Percentiles rank a stretch among this genome's conserved stretches.
These are phyloP conservation scores for Ctena decussata DNA, from an alignment of 2,888 invertebrate genomes.

Conservation along the genomic window DNA sequence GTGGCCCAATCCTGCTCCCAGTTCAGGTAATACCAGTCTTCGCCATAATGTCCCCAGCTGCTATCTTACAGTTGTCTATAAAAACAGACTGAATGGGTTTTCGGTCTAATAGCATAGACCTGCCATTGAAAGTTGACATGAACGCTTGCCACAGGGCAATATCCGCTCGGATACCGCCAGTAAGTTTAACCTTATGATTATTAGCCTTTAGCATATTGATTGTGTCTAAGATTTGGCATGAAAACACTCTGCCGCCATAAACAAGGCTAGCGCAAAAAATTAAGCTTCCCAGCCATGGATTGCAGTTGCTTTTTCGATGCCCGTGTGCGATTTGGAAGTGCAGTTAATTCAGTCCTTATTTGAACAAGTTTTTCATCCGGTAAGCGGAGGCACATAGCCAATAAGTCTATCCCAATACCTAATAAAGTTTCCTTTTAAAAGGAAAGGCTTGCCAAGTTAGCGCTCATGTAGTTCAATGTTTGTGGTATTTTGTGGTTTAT, in stretches of 20 bases:
- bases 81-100: slow-evolving; percentile 22
- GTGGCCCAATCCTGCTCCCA: slow-evolving; percentile 24
- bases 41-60: neutral
- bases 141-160: slow-evolving; percentile 32
- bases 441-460: too few relatives aligned
- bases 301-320: slow-evolving; percentile 4
- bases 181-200: slow-evolving; percentile 8
- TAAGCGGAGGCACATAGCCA: neutral
- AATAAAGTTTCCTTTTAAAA: too few relatives aligned
- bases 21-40: slow-evolving; percentile 27
- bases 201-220: neutral
- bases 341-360: neutral
- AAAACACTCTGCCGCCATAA: slow-evolving; percentile 40
- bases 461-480: too few relatives aligned
- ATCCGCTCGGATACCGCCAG: neutral
- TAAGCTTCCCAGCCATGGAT: slow-evolving; percentile 30
- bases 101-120: slow-evolving; percentile 31
- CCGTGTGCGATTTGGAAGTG: neutral
- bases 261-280: slow-evolving; percentile 38
- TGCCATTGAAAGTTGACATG: slow-evolving; percentile 33
- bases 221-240: neutral
- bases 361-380: slow-evolving; percentile 4
- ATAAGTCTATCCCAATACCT: neutral
- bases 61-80: slow-evolving; percentile 27
- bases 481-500: too few relatives aligned